These are phyloP conservation scores for Cottoperca gobio DNA, from an alignment of 2,797 vertebrate genomes.

Conservation along the genomic window DNA sequence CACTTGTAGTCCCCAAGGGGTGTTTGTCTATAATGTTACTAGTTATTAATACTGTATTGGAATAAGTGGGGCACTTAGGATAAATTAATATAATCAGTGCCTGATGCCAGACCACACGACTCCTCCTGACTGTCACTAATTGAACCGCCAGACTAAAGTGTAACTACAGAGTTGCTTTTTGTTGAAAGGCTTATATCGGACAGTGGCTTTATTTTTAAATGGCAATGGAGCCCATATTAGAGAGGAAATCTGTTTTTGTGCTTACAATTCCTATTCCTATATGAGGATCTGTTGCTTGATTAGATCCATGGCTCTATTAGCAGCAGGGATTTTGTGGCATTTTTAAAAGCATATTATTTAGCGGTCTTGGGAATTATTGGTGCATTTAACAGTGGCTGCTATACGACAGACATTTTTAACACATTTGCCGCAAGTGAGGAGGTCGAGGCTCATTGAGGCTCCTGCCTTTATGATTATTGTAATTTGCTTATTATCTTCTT, in stretches of 20 bases:
- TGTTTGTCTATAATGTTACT: constrained; percentile 24
- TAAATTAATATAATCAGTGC: constrained; percentile 10
- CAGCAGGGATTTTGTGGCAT: constrained; percentile 53
- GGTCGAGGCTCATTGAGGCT: constrained; percentile 25
- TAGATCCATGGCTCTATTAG: constrained; percentile 51
- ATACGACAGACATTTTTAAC: constrained; percentile 53
- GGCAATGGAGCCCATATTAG: constrained; percentile 22
- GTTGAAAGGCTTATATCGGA: constrained; percentile 9
- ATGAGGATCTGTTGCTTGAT: constrained; percentile 70
- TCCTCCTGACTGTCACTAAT: constrained; percentile 33
- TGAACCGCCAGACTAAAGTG: constrained; percentile 26
- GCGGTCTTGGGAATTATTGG: constrained; percentile 52
- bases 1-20: constrained; percentile 19
- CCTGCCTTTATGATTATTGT: constrained; percentile 67
- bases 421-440: constrained; percentile 63
- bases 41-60: constrained; percentile 24
- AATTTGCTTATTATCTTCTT: constrained; percentile 75
- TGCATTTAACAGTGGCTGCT: constrained; percentile 39
- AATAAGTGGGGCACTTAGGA: constrained; percentile 27
- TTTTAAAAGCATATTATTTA: constrained; percentile 64
- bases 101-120: constrained; percentile 24
- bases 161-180: constrained; percentile 25
- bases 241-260: constrained; percentile 66
- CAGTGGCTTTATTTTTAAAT: constrained; percentile 46
- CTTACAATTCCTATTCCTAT: constrained; percentile 61